Evolutionary conservation across 2,113 vertebrate genomes (phyloP), one percentile per base, ranked within the genome.

Genomic region (Haemorhous mexicanus): DNA sequence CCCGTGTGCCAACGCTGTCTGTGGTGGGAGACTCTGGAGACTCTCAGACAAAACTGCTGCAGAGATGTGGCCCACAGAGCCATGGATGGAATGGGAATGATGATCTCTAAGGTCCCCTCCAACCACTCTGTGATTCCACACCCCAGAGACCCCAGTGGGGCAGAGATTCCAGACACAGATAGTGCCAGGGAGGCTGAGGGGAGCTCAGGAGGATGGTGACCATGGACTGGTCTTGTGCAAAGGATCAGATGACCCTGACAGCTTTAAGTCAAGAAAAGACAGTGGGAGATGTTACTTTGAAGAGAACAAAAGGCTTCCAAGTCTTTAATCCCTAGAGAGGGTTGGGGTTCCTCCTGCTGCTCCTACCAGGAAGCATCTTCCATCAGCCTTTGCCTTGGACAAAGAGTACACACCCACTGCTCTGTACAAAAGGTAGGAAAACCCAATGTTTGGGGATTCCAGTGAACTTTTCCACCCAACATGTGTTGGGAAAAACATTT

Each of bases 391-490:
- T 78, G 39, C 41, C 43, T 68, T 35, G 19, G 17, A 73, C 23
- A 23, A 61, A 49, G 39, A 6, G 7, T 15, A 33, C 12, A 22
- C 17, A 79, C 27, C 13, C 3, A 0, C 27, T 58, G 55, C 37
- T 74, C 52, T 28, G 2, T 14, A 52, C 67, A 61, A 47, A 85
- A 63, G 11, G 37, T 6, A 74, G 39, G 68, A 55, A 77, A 84
- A 59, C 17, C 39, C 66, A 72, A 46, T 6, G 37, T 33, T 56
- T 77, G 66, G 59, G 47, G 37, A 74, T 81, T 84, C 80, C 90
- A 64, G 61, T 32, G 49, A 52, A n/a, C 92, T 84, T 86, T 87
- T 92, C 83, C 84, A 87, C 56, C 74, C 83, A 95, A 9, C 37
- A 75, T 52, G 44, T 67, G 15, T 75, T 84, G 93, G 64, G 47